These are phyloP conservation scores for Pyrrhosoma nymphula DNA, from an alignment of 2,888 invertebrate species.

Conservation along the genomic window DNA sequence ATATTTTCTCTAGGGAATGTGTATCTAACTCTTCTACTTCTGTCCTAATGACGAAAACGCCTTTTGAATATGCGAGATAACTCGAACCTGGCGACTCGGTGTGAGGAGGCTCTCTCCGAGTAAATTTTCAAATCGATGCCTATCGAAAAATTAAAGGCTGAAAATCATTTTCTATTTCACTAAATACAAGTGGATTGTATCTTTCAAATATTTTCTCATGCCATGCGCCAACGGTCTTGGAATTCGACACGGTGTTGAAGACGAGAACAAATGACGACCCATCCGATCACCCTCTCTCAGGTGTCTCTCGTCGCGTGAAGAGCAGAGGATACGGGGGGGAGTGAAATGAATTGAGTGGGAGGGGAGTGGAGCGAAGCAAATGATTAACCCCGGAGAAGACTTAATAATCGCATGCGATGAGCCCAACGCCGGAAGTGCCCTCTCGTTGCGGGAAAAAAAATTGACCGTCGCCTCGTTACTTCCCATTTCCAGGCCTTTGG, in stretches of 20 bases:
- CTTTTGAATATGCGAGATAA: too few relatives aligned
- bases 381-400: slow-evolving; percentile 29
- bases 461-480: background rate
- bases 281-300: background rate
- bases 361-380: background rate
- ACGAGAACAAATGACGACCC: background rate
- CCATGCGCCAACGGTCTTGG: background rate
- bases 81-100: too few relatives aligned
- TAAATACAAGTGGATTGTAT: too few relatives aligned
- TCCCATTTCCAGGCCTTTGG: background rate
- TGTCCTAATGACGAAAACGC: too few relatives aligned
- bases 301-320: background rate
- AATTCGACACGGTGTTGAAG: background rate
- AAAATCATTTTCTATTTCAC: background rate
- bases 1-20: too few relatives aligned
- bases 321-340: background rate
- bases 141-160: background rate
- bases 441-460: background rate
- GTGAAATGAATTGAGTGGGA: background rate
- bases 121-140: background rate
- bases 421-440: slow-evolving; percentile 14
- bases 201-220: background rate
- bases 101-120: too few relatives aligned
- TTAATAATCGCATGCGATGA: slow-evolving; percentile 25
- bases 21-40: too few relatives aligned